A percentile compares a stretch with the other conserved stretches of the same genome.
phyloP scores from a whole-genome alignment of 2,888 invertebrate species.

The Ochropleura leucogaster region DNA sequence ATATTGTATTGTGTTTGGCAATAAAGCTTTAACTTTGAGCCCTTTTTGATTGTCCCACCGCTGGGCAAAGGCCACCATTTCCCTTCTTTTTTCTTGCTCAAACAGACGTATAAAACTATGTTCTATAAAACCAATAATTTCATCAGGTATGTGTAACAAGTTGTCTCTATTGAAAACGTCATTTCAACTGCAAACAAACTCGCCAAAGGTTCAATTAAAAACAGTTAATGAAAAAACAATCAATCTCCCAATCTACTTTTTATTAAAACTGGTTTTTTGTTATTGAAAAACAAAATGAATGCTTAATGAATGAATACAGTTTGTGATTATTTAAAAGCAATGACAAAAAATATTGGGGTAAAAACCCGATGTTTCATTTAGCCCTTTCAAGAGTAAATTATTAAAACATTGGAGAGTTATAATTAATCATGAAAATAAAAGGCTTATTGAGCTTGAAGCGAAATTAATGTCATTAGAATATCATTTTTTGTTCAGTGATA shows the following conservation, averaged over 20 bases:
- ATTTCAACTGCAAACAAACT: conserved; percentile 18
- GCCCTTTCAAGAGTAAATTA: conserved; percentile 7
- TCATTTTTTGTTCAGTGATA: conserved; percentile 3
- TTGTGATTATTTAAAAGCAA: conserved; percentile 11
- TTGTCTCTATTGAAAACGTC: neutral
- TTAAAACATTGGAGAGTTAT: conserved; percentile 17
- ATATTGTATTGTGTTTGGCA: too few species aligned
- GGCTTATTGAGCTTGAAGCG: neutral
- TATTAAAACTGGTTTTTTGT: conserved; percentile 7
- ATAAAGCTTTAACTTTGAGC: too few species aligned
- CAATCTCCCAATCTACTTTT: neutral
- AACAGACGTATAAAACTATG: too few species aligned
- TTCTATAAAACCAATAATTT: neutral
- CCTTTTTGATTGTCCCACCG: too few species aligned
- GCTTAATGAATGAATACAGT: conserved; percentile 21
- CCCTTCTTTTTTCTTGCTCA: too few species aligned
- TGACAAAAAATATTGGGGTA: conserved; percentile 3
- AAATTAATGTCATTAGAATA: conserved; percentile 23
- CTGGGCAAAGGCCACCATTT: too few species aligned
- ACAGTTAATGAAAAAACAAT: conserved; percentile 20
- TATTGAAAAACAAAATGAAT: conserved; percentile 2
- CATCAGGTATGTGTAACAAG: neutral
- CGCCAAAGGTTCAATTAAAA: conserved; percentile 32
- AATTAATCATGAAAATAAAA: conserved; percentile 22
- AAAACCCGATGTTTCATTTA: neutral